Conservation (phyloP, 2,888 invertebrate species). For the Timema cristinae region DNA sequence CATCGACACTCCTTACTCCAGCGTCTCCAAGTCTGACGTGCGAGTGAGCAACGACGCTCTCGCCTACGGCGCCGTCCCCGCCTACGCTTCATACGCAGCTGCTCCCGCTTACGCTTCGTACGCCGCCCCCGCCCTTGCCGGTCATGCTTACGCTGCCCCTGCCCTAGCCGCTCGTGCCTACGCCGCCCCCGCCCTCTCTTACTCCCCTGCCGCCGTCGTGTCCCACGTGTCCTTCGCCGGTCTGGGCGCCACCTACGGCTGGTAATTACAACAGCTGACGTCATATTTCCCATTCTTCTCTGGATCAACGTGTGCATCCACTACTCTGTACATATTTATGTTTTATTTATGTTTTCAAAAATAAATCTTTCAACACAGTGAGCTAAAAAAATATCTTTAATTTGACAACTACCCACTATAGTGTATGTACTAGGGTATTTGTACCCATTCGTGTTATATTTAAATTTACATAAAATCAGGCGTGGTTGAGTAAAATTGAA, state of each 20-base stretch:
- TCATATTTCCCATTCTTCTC: no score
- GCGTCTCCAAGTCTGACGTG: conserved; percentile 64
- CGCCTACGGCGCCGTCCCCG: conserved; percentile 41
- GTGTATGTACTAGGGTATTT: no score
- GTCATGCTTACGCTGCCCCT: conserved; percentile 55
- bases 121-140: conserved; percentile 38
- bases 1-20: conserved; percentile 68
- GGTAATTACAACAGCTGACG: background rate
- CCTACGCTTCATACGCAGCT: conserved; percentile 54
- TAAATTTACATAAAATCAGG: no score
- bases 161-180: conserved; percentile 28
- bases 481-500: no score
- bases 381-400: no score
- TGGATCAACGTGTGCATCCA: no score
- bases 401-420: no score
- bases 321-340: no score
- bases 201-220: conserved; percentile 37
- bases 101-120: conserved; percentile 28
- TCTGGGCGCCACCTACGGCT: conserved; percentile 8
- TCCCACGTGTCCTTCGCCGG: conserved; percentile 52
- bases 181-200: conserved; percentile 42
- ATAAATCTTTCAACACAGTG: no score
- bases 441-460: no score
- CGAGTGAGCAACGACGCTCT: conserved; percentile 47
- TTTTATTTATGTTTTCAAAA: no score